Evolutionary conservation across 2,888 invertebrate genomes (phyloP).

Genomic region (Calliphora vomitoria): DNA sequence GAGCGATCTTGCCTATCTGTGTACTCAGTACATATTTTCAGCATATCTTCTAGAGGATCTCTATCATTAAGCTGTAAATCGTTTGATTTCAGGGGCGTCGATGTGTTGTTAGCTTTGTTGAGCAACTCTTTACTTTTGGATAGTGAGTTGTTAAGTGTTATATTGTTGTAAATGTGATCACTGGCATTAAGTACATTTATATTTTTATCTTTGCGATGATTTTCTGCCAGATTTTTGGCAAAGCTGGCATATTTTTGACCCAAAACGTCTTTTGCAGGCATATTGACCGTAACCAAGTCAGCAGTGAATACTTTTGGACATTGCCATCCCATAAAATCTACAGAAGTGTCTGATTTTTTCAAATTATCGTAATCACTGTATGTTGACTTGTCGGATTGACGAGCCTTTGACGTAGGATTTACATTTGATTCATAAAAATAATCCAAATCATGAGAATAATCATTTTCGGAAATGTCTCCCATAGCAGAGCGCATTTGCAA

Average conservation of each 20-base stretch:
- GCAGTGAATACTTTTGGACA: conserved; percentile 92
- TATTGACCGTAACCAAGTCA: conserved; percentile 91
- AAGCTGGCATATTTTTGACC: conserved; percentile 88
- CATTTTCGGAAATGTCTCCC: conserved; percentile 75
- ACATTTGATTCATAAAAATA: conserved; percentile 80
- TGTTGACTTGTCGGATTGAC: conserved; percentile 16
- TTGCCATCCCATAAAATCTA: conserved; percentile 85
- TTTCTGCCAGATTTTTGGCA: conserved; percentile 86
- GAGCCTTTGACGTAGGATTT: conserved; percentile 38
- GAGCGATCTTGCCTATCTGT: conserved; percentile 87
- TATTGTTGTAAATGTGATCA: conserved; percentile 52
- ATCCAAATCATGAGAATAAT: conserved; percentile 76
- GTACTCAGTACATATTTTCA: conserved; percentile 97
- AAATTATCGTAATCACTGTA: conserved; percentile 53
- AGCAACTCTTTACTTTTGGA: conserved; percentile 15
- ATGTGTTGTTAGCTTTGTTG: conserved; percentile 18
- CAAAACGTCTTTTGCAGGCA: conserved; percentile 92
- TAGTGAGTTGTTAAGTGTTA: conserved; percentile 3
- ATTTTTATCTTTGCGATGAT: conserved; percentile 83
- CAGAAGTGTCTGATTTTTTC: conserved; percentile 82
- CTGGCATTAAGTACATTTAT: conserved; percentile 74
- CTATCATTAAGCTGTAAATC: conserved; percentile 85
- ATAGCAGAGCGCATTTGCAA: conserved; percentile 93
- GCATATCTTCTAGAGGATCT: conserved; percentile 90
- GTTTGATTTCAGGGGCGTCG: conserved; percentile 19